Evolutionary conservation across 2,888 invertebrate species (phyloP).

Genomic region (Acrobasis consociella): DNA sequence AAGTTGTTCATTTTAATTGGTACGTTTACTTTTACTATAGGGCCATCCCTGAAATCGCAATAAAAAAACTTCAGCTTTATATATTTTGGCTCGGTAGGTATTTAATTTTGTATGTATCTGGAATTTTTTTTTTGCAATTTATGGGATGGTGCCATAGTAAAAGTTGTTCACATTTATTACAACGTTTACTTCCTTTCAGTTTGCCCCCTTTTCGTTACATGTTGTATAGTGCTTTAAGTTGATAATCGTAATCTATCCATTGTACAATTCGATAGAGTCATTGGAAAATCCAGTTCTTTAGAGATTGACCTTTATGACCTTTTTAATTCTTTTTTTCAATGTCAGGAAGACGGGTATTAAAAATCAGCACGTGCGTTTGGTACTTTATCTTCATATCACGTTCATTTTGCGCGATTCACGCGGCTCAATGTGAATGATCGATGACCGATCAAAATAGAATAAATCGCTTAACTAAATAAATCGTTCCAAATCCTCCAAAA

Average conservation of each 20-base stretch:
- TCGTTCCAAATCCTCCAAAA: no score
- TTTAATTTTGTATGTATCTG: no score
- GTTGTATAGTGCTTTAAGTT: background rate
- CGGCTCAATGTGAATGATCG: conserved; percentile 5
- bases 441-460: background rate
- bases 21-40: no score
- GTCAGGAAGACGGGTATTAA: conserved; percentile 1
- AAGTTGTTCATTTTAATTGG: no score
- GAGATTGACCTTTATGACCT: background rate
- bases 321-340: conserved; percentile 8
- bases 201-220: no score
- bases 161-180: no score
- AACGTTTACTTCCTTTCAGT: no score
- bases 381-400: conserved; percentile 8
- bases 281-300: background rate
- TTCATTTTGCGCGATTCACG: background rate
- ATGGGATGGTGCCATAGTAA: no score
- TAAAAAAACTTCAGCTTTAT: no score
- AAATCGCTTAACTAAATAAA: background rate
- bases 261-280: background rate
- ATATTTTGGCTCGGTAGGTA: no score
- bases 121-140: no score
- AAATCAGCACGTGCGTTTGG: conserved; percentile 5
- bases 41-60: no score
- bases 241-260: background rate